These are phyloP conservation scores for Spilosoma lubricipeda DNA, from an alignment of 2,888 invertebrate species.

Conservation along the genomic window DNA sequence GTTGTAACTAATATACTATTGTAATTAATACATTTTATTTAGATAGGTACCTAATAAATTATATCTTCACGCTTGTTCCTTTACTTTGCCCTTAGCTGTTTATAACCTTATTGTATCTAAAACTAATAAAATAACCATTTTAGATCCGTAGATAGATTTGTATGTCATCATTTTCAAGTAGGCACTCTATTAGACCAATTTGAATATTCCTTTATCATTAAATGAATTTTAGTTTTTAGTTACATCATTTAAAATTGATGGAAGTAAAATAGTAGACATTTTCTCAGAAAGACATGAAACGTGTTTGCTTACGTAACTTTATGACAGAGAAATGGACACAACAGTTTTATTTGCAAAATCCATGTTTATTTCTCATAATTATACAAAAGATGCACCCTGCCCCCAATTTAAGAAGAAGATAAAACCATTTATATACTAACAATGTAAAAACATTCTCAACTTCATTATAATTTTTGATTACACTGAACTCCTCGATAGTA, in stretches of 20 bases:
- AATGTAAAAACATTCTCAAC: slow-evolving; percentile 5
- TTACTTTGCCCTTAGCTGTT: slow-evolving; percentile 7
- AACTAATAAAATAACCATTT: slow-evolving; percentile 4
- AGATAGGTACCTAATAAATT: slow-evolving; percentile 16
- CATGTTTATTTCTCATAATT: background rate
- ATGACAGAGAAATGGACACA: background rate
- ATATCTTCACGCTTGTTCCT: slow-evolving; percentile 29
- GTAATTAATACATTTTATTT: slow-evolving; percentile 22
- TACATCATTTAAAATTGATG: too few relatives aligned
- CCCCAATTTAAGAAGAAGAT: background rate
- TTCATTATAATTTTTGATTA: background rate
- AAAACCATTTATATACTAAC: background rate
- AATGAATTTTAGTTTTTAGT: too few relatives aligned
- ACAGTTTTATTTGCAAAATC: background rate
- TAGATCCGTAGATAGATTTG: background rate
- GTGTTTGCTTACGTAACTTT: background rate
- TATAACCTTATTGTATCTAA: background rate
- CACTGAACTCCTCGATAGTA: slow-evolving; percentile 1
- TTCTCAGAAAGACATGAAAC: too few relatives aligned
- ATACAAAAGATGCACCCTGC: background rate
- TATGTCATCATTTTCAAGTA: background rate
- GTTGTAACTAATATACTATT: slow-evolving; percentile 17
- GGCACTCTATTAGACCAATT: background rate
- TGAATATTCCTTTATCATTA: background rate
- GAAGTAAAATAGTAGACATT: too few relatives aligned